Conservation (phyloP, 2,888 invertebrate species). For the Agrochola lota region DNA sequence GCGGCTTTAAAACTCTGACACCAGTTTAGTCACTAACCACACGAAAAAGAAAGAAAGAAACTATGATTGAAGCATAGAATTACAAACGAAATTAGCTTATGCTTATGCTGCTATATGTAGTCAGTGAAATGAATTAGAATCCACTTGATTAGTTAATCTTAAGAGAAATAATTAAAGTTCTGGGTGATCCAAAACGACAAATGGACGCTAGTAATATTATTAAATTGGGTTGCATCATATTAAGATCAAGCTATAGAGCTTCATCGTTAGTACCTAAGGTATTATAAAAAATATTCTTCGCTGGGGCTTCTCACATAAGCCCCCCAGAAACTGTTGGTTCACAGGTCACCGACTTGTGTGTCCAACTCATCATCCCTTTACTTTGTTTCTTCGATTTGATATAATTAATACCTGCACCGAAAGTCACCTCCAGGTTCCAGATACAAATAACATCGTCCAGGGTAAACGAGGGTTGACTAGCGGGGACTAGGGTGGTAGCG, state of each 20-base stretch:
- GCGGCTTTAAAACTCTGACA: too few relatives aligned
- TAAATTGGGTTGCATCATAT: too few relatives aligned
- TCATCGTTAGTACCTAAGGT: not conserved
- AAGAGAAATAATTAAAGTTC: not conserved
- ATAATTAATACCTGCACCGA: not conserved
- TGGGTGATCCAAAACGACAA: not conserved
- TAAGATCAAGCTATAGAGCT: not conserved
- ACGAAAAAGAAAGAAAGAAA: too few relatives aligned
- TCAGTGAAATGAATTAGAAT: not conserved
- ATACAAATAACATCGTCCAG: not conserved
- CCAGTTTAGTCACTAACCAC: too few relatives aligned
- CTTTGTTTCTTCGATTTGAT: not conserved
- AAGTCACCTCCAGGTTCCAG: not conserved
- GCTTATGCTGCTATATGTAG: too few relatives aligned
- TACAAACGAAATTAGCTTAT: not conserved
- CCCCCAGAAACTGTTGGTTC: not conserved
- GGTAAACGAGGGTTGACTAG: not conserved
- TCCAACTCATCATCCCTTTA: not conserved
- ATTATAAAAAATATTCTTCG: not conserved
- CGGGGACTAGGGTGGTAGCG: too few relatives aligned
- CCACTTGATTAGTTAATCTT: not conserved
- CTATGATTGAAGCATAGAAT: not conserved
- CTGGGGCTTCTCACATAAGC: not conserved
- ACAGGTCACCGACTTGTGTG: not conserved
- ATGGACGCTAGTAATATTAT: not conserved